phyloP scores from a whole-genome alignment of 2,113 vertebrate genomes.

The Heloderma charlesbogerti region DNA sequence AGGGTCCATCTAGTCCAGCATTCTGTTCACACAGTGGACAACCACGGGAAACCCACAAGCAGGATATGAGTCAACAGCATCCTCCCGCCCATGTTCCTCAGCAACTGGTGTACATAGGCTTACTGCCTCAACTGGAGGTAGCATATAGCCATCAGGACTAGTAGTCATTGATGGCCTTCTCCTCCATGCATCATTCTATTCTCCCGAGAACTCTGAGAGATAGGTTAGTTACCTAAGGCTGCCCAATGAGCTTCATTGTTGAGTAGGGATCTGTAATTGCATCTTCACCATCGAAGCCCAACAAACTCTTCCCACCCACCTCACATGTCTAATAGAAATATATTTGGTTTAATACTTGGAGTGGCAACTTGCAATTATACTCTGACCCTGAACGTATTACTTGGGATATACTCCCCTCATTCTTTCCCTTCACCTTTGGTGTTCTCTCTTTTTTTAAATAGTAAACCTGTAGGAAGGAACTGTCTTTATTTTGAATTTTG shows the following conservation, averaged over 20 bases:
- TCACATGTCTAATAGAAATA: background rate
- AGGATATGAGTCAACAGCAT: too few species aligned
- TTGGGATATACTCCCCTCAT: background rate
- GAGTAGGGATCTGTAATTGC: background rate
- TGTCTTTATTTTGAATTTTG: background rate
- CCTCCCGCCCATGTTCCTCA: too few species aligned
- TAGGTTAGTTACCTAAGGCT: background rate
- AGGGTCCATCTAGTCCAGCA: too few species aligned
- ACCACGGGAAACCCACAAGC: too few species aligned
- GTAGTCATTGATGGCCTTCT: too few species aligned
- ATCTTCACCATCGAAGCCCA: background rate
- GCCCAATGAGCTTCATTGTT: background rate
- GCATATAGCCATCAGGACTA: too few species aligned
- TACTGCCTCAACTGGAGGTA: too few species aligned
- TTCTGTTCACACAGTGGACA: too few species aligned
- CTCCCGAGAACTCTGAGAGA: background rate
- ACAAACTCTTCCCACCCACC: background rate
- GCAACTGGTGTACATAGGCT: too few species aligned
- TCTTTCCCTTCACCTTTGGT: background rate
- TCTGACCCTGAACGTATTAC: background rate
- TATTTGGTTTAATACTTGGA: background rate
- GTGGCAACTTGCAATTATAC: background rate
- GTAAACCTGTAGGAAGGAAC: background rate
- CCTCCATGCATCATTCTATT: too few species aligned
- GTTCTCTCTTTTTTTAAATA: background rate